Evolutionary conservation across 2,113 vertebrate genomes (phyloP).

Genomic region (Lampris megalopsis): DNA sequence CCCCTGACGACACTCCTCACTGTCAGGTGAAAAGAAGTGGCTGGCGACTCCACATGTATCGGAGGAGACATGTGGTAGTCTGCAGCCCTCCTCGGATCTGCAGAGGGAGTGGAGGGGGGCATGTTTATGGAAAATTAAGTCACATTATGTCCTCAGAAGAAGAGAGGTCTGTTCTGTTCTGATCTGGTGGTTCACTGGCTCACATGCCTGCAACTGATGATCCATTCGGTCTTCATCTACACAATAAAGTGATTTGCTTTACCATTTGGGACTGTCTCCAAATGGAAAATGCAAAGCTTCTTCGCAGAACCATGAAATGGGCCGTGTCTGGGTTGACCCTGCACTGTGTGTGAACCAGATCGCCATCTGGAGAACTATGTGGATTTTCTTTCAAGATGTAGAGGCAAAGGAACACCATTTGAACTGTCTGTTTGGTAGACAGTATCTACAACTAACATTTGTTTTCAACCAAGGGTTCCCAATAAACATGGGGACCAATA

Average conservation of each 20-base stretch:
- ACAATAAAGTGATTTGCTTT: slow-evolving; percentile 8
- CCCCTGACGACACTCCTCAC: no score
- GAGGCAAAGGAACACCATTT: background rate
- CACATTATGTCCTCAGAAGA: background rate
- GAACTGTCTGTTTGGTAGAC: no score
- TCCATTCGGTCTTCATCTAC: slow-evolving; percentile 21
- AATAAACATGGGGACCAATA: background rate
- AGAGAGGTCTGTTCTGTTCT: background rate
- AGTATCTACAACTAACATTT: background rate
- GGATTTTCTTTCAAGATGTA: background rate
- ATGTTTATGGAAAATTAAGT: background rate
- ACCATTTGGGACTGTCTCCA: slow-evolving; percentile 57
- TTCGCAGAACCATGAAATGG: slow-evolving; percentile 28
- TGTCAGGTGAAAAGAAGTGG: no score
- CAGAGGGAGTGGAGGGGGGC: no score
- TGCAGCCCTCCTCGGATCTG: no score
- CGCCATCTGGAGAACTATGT: slow-evolving; percentile 7
- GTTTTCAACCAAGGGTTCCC: background rate
- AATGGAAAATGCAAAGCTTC: slow-evolving; percentile 36
- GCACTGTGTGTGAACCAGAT: slow-evolving; percentile 20
- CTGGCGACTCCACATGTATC: no score
- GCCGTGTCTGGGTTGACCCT: slow-evolving; percentile 31
- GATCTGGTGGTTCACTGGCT: slow-evolving; percentile 1
- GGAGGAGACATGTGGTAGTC: no score
- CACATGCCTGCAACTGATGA: slow-evolving; percentile 14